A percentile compares a stretch with the other conserved stretches of the same genome.
Evolutionary conservation across 2,113 vertebrate species (phyloP).

Genomic region (Spermophilus dauricus): DNA sequence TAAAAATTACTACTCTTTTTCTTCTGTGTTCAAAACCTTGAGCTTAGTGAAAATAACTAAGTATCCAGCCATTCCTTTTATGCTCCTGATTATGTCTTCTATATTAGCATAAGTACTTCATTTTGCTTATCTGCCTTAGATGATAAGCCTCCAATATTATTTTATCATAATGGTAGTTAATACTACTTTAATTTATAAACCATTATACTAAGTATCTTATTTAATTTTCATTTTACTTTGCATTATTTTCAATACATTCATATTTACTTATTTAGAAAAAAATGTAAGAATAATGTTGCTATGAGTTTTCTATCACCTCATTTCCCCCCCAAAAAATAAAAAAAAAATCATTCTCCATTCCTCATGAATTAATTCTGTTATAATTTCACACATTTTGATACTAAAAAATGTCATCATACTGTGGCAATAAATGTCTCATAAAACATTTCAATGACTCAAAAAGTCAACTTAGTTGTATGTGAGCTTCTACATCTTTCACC

Average conservation of each 20-base stretch:
- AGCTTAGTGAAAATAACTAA: background rate
- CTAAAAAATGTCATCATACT: background rate
- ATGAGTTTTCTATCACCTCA: background rate
- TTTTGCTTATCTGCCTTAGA: background rate
- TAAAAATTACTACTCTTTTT: background rate
- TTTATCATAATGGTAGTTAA: background rate
- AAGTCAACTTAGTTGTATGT: background rate
- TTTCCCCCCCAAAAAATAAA: background rate
- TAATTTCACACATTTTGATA: background rate
- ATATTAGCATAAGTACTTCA: background rate
- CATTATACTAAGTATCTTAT: background rate
- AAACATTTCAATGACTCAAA: background rate
- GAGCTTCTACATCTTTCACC: background rate
- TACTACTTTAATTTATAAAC: background rate
- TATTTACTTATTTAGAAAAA: background rate
- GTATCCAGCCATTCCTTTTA: background rate
- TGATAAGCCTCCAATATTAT: background rate
- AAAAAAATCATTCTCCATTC: background rate
- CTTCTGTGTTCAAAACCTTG: background rate
- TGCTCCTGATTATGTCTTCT: background rate
- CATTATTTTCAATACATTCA: background rate
- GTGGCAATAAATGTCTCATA: background rate
- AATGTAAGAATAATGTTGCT: background rate
- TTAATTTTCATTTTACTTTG: slow-evolving; percentile 1
- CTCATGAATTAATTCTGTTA: background rate